Evolutionary conservation across 1,140 invertebrate genomes (phyloP).

Genomic region (Steinernema feltiae): DNA sequence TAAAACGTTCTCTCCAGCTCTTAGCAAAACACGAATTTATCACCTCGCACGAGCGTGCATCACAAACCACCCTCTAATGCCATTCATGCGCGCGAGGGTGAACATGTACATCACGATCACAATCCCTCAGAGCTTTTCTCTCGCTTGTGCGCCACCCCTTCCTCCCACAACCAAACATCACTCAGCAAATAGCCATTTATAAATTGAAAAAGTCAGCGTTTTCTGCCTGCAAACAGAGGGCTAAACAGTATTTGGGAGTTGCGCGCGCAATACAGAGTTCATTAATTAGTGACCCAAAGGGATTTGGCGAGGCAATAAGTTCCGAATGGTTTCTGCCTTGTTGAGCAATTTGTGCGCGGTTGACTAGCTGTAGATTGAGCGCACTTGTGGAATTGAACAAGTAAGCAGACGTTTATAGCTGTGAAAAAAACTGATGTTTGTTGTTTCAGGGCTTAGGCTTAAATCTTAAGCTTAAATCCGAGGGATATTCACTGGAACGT

Average conservation of each 20-base stretch:
- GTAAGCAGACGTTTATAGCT: not conserved
- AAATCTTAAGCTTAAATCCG: too few species aligned
- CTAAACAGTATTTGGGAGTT: too few species aligned
- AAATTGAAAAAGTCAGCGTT: not conserved
- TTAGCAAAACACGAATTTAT: constrained; percentile 2
- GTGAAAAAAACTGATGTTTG: too few species aligned
- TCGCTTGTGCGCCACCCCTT: too few species aligned
- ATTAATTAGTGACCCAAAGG: not conserved
- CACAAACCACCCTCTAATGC: constrained; percentile 2
- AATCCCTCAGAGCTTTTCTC: not conserved
- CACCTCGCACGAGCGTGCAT: not conserved
- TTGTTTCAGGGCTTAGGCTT: too few species aligned
- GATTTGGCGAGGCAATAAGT: not conserved
- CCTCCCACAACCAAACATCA: not conserved
- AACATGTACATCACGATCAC: not conserved
- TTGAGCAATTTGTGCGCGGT: not conserved
- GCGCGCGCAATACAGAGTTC: too few species aligned
- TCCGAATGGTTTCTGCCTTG: not conserved
- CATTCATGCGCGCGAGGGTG: not conserved
- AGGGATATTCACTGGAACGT: too few species aligned
- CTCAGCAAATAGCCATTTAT: not conserved
- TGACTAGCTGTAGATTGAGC: not conserved
- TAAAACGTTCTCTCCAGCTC: not conserved
- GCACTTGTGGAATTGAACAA: not conserved
- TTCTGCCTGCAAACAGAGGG: too few species aligned